A percentile compares a stretch with the other conserved stretches of the same genome.
Evolutionary conservation across 1,140 invertebrate species (phyloP).

Genomic region (Telenomus remus): DNA sequence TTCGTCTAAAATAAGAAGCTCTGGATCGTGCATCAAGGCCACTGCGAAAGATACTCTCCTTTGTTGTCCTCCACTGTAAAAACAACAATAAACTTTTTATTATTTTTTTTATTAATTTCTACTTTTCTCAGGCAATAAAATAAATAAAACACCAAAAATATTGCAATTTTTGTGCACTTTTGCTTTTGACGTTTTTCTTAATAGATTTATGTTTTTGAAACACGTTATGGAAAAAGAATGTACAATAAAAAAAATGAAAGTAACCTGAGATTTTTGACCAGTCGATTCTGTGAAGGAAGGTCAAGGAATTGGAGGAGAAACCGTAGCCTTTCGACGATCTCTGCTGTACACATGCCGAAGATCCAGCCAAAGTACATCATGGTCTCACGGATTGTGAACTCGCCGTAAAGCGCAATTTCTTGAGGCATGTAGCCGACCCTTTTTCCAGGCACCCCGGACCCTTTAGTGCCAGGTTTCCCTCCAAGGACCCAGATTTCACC

Average conservation of each 20-base stretch:
- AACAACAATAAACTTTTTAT: neutral
- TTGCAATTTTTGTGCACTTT: no score
- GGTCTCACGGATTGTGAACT: constrained; percentile 96
- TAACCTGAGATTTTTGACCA: constrained; percentile 92
- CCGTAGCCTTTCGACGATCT: constrained; percentile 87
- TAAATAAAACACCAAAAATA: no score
- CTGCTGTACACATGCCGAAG: constrained; percentile 89
- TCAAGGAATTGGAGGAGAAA: constrained; percentile 94
- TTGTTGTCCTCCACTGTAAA: constrained; percentile 90
- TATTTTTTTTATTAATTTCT: no score
- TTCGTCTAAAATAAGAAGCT: constrained; percentile 94
- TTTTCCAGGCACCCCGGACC: constrained; percentile 91
- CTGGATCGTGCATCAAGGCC: constrained; percentile 93
- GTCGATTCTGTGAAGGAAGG: constrained; percentile 87
- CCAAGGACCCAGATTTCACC: constrained; percentile 92
- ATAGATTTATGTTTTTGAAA: no score
- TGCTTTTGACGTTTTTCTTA: no score
- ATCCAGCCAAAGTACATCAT: constrained; percentile 98
- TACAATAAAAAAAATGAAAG: no score
- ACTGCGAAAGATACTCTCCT: constrained; percentile 93
- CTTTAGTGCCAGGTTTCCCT: constrained; percentile 85
- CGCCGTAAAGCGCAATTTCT: constrained; percentile 95
- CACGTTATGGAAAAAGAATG: no score
- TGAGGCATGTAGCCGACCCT: constrained; percentile 90
- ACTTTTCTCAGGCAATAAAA: no score